Evolutionary conservation across 92 coral and sea anemone species (phyloP).

Genomic region (Ricordea florida): DNA sequence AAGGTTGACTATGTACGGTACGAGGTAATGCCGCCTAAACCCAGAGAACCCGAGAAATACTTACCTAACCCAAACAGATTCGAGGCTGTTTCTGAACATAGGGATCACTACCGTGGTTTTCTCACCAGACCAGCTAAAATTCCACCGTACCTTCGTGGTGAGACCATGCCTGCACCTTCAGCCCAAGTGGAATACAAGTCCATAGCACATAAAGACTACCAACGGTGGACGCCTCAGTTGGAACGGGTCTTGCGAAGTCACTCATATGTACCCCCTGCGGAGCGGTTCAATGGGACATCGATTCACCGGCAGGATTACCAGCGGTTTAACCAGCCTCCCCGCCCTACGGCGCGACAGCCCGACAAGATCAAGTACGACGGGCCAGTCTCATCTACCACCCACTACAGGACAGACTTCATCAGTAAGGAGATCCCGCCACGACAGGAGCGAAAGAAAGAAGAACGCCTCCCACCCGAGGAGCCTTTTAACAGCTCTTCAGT

Average conservation of each 20-base stretch:
- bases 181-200: conserved; percentile 86
- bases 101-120: conserved; percentile 79
- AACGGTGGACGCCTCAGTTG: conserved; percentile 72
- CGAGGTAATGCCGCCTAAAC: conserved; percentile 73
- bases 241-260: conserved; percentile 64
- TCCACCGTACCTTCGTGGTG: conserved; percentile 83
- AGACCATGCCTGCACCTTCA: conserved; percentile 93
- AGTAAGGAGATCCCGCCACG: conserved; percentile 76
- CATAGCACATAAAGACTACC: conserved; percentile 81
- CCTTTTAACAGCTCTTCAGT: conserved; percentile 87
- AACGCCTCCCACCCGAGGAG: conserved; percentile 69
- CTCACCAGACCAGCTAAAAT: conserved; percentile 83
- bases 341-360: conserved; percentile 93
- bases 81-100: conserved; percentile 86
- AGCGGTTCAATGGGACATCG: conserved; percentile 88
- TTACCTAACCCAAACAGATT: conserved; percentile 92
- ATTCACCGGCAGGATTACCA: conserved; percentile 88
- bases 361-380: conserved; percentile 82
- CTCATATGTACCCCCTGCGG: conserved; percentile 81
- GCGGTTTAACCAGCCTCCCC: conserved; percentile 90
- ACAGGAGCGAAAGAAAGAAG: conserved; percentile 70
- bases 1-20: conserved; percentile 70
- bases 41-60: conserved; percentile 85
- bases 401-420: conserved; percentile 47
- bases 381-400: conserved; percentile 52